Evolutionary conservation across 2,888 invertebrate genomes (phyloP).

Genomic region (Hemaris fuciformis): DNA sequence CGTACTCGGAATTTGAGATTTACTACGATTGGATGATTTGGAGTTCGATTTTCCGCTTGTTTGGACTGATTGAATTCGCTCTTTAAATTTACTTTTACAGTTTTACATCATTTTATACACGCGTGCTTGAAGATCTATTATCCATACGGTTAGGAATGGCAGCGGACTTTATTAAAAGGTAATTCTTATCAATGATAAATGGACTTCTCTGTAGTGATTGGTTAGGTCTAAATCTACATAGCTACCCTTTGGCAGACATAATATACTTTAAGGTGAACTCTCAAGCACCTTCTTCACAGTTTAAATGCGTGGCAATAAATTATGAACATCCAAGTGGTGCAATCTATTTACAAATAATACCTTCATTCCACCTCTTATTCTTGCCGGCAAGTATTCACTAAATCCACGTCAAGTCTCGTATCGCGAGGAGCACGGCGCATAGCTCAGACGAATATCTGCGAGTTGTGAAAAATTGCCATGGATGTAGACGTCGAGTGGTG

Average conservation of each 20-base stretch:
- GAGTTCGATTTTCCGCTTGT: slow-evolving; percentile 79
- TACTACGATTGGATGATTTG: slow-evolving; percentile 78
- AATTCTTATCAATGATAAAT: too few relatives aligned
- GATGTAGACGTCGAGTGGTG: slow-evolving; percentile 61
- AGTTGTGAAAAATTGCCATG: slow-evolving; percentile 64
- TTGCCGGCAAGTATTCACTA: neutral
- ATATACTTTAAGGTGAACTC: too few relatives aligned
- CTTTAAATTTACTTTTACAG: slow-evolving; percentile 63
- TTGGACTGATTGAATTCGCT: slow-evolving; percentile 74
- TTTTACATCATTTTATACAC: slow-evolving; percentile 36
- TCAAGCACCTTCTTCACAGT: too few relatives aligned
- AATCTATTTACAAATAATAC: too few relatives aligned
- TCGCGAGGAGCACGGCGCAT: neutral
- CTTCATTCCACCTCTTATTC: neutral
- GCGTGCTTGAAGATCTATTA: slow-evolving; percentile 24
- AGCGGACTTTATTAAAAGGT: too few relatives aligned
- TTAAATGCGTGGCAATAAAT: too few relatives aligned
- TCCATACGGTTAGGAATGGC: neutral
- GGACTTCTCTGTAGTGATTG: too few relatives aligned
- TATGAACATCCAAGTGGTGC: too few relatives aligned
- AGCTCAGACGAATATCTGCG: slow-evolving; percentile 27
- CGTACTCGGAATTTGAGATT: slow-evolving; percentile 77
- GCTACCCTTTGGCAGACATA: too few relatives aligned
- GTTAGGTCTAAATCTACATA: too few relatives aligned
- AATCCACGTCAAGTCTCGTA: neutral